Percentiles rank a stretch among this genome's conserved stretches.
Evolutionary conservation across 1,140 invertebrate genomes (phyloP).

Genomic region (Psix sp.): DNA sequence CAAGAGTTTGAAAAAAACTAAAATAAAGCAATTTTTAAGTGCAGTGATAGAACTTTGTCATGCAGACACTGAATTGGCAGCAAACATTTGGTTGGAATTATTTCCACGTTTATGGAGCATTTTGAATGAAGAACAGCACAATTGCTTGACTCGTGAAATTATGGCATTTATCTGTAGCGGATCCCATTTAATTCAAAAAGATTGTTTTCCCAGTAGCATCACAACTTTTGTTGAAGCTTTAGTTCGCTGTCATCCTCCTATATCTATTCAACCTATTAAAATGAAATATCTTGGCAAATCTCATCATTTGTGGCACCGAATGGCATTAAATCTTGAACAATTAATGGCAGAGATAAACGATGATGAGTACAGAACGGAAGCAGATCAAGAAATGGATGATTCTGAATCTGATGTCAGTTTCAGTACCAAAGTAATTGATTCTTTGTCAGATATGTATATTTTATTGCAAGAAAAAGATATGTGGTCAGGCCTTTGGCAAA

Average conservation of each 20-base stretch:
- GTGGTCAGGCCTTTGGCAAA: constrained; percentile 96
- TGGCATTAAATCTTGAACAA: constrained; percentile 91
- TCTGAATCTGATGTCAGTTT: no score
- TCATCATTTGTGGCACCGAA: constrained; percentile 97
- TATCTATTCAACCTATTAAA: constrained; percentile 88
- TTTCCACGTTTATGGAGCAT: constrained; percentile 94
- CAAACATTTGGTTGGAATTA: constrained; percentile 91
- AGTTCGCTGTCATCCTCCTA: constrained; percentile 88
- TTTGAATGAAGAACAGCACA: constrained; percentile 90
- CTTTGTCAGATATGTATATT: constrained; percentile 92
- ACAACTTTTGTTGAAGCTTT: constrained; percentile 95
- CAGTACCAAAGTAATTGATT: constrained; percentile 86
- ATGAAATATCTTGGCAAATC: constrained; percentile 94
- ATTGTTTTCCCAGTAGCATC: constrained; percentile 92
- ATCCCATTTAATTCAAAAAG: constrained; percentile 93
- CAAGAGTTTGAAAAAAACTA: constrained; percentile 86
- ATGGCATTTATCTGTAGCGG: constrained; percentile 95
- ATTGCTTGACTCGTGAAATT: constrained; percentile 87
- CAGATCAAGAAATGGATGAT: constrained; percentile 78
- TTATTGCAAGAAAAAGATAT: constrained; percentile 95
- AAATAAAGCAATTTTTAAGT: constrained; percentile 87
- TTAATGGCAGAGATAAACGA: constrained; percentile 82
- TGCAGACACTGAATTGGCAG: constrained; percentile 91
- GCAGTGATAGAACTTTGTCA: constrained; percentile 94
- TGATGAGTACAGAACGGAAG: constrained; percentile 46